Evolutionary conservation across 2,113 vertebrate genomes (phyloP).

Genomic region (Zosterops hypoxanthus): DNA sequence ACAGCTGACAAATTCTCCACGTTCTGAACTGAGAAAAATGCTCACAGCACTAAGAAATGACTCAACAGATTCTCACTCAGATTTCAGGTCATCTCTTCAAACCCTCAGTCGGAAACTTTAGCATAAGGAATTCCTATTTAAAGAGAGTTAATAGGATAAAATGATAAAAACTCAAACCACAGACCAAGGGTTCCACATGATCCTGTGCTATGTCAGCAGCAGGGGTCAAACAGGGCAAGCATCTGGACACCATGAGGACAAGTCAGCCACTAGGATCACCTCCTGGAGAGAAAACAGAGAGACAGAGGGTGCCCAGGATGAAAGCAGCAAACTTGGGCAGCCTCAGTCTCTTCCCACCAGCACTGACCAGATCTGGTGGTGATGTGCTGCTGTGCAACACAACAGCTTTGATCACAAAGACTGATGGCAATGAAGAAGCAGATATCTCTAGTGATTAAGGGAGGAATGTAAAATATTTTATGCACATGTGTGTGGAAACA

Average conservation of each 20-base stretch:
- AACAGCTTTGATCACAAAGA: not conserved
- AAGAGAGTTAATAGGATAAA: not conserved
- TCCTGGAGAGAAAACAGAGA: not conserved
- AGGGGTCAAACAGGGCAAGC: not conserved
- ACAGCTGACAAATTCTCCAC: not conserved
- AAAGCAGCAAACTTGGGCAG: not conserved
- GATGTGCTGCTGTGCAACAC: not conserved
- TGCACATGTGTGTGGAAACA: not conserved
- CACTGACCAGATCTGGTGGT: not conserved
- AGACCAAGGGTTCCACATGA: not conserved
- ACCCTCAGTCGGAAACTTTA: not conserved
- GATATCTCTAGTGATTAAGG: not conserved
- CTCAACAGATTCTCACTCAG: slow-evolving; percentile 25
- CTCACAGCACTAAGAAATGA: not conserved
- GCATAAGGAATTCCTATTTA: not conserved
- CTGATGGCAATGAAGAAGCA: not conserved
- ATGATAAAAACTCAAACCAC: not conserved
- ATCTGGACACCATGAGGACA: not conserved
- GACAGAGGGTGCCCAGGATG: not conserved
- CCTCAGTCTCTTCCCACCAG: not conserved
- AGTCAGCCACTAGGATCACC: not conserved
- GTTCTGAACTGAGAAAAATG: not conserved
- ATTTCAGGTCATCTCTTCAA: slow-evolving; percentile 3
- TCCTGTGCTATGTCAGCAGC: not conserved
- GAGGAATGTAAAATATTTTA: not conserved